phyloP scores from a whole-genome alignment of 2,113 vertebrate genomes.

The Aptenodytes patagonicus region DNA sequence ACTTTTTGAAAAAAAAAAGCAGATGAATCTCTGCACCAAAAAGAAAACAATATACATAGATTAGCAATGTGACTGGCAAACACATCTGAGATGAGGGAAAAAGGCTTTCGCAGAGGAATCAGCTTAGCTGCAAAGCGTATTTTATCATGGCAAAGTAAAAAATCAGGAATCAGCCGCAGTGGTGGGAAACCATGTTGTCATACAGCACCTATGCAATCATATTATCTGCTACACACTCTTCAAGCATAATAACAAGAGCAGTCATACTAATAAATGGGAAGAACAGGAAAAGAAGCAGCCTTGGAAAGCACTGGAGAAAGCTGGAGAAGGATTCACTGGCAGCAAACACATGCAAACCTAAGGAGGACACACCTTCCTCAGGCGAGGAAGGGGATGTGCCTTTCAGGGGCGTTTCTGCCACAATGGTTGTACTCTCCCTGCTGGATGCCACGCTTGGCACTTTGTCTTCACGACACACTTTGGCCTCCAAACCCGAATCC shows the following conservation, averaged over 20 bases:
- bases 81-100: conserved; percentile 77
- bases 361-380: conserved; percentile 89
- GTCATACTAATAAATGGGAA: conserved; percentile 45
- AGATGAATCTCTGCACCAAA: conserved; percentile 74
- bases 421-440: conserved; percentile 78
- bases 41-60: conserved; percentile 74
- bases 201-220: conserved; percentile 37
- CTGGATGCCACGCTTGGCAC: conserved; percentile 74
- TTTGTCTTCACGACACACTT: conserved; percentile 72
- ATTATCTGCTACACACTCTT: conserved; percentile 44
- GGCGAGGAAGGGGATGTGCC: conserved; percentile 67
- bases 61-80: conserved; percentile 90
- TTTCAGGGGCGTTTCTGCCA: conserved; percentile 71
- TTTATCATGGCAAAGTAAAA: conserved; percentile 75
- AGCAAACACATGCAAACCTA: conserved; percentile 84
- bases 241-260: conserved; percentile 67
- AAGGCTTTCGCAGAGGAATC: conserved; percentile 72
- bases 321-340: conserved; percentile 32
- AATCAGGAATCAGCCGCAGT: conserved; percentile 51
- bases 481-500: conserved; percentile 72
- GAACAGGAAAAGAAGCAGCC: conserved; percentile 62
- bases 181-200: conserved; percentile 74
- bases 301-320: conserved; percentile 65
- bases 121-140: conserved; percentile 79
- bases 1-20: conserved; percentile 71